A percentile compares a stretch with the other conserved stretches of the same genome.
Evolutionary conservation across 37 sponge, comb jelly and placozoan genomes (phyloP).

Genomic region (Spongilla lacustris): DNA sequence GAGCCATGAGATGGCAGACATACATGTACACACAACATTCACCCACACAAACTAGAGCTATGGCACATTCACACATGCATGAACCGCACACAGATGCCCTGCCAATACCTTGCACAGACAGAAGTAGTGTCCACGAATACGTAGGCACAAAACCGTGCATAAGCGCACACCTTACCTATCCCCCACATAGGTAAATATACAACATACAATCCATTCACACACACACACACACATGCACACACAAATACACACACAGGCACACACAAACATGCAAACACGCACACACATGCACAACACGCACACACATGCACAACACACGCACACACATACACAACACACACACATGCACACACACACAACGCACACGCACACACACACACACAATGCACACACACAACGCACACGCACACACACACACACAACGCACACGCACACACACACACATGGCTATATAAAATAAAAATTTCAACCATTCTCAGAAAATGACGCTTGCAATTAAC

Average conservation of each 20-base stretch:
- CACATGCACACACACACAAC: neutral
- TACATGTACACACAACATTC: neutral
- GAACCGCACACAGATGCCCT: neutral
- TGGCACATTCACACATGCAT: too few relatives aligned
- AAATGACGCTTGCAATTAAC: neutral
- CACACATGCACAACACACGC: neutral
- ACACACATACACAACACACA: neutral
- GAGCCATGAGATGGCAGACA: too few relatives aligned
- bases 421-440: neutral
- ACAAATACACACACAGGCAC: neutral
- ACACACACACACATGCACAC: slow-evolving; percentile 12
- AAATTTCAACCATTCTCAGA: neutral
- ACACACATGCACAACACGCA: neutral
- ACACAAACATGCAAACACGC: slow-evolving; percentile 4
- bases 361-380: slow-evolving; percentile 6
- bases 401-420: slow-evolving; percentile 14
- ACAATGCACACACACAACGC: slow-evolving; percentile 8
- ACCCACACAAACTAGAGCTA: neutral
- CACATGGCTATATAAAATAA: neutral
- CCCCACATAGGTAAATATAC: neutral
- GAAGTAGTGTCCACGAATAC: too few relatives aligned
- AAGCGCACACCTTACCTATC: too few relatives aligned
- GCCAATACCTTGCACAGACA: neutral
- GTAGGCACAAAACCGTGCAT: too few relatives aligned
- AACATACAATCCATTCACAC: neutral